A percentile compares a stretch with the other conserved stretches of the same genome.
Conservation (phyloP, 2,888 invertebrate species). For the Agriotes lineatus region DNA sequence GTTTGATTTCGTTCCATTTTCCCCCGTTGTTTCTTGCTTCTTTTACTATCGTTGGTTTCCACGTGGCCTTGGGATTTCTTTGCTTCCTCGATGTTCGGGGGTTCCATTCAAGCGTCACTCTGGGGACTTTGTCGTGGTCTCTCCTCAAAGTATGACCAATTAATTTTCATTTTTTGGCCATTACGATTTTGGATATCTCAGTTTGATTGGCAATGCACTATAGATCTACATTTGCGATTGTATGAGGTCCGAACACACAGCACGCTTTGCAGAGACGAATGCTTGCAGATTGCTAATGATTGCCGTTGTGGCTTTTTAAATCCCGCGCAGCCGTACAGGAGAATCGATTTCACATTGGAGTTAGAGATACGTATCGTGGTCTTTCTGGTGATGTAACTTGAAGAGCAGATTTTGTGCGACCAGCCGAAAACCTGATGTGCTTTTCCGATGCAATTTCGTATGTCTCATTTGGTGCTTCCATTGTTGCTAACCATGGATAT, state of each 20-base stretch:
- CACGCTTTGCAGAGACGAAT: neutral
- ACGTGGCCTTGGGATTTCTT: neutral
- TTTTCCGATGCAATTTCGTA: neutral
- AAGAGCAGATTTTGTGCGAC: neutral
- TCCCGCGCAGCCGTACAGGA: neutral
- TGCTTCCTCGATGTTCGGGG: neutral
- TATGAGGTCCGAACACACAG: neutral
- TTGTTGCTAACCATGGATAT: neutral
- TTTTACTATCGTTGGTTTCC: neutral
- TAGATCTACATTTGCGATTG: constrained; percentile 3
- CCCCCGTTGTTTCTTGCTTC: no score
- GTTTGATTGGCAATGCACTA: constrained; percentile 1
- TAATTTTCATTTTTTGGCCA: neutral
- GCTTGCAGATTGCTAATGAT: neutral
- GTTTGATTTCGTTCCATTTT: no score
- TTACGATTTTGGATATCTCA: neutral
- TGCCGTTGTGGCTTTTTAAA: neutral
- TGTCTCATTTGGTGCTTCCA: neutral
- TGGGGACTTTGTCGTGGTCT: neutral
- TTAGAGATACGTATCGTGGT: neutral
- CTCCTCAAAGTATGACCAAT: constrained; percentile 1
- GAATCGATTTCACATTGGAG: neutral
- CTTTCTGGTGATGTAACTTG: constrained; percentile 3
- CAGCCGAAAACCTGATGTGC: neutral
- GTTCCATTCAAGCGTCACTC: neutral